Conservation (phyloP, 2,797 vertebrate genomes). For the Tenualosa ilisha region DNA sequence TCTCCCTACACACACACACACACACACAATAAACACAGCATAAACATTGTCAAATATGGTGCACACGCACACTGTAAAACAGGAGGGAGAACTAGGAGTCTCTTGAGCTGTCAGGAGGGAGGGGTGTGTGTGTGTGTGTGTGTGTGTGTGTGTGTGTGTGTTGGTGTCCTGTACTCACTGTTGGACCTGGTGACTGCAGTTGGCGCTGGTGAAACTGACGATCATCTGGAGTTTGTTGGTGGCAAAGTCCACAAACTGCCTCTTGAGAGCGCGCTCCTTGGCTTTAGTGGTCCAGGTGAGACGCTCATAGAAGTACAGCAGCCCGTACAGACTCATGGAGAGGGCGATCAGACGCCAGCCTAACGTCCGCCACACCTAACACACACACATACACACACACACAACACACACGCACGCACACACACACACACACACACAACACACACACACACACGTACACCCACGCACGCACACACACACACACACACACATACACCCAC, state of each 20-base stretch:
- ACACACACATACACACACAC: conserved; percentile 33
- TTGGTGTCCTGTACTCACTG: conserved; percentile 80
- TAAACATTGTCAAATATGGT: no score
- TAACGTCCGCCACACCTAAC: conserved; percentile 86
- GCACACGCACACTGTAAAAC: no score
- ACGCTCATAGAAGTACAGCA: conserved; percentile 90
- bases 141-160: background rate
- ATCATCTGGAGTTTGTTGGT: conserved; percentile 93
- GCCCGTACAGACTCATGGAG: conserved; percentile 84
- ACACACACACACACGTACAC: no score
- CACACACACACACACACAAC: background rate
- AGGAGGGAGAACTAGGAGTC: no score
- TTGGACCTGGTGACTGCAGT: conserved; percentile 97
- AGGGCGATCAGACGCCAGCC: conserved; percentile 91
- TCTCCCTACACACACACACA: conserved; percentile 82
- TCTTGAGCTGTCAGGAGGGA: no score
- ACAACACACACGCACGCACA: background rate
- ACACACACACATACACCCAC: background rate
- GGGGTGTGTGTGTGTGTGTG: background rate
- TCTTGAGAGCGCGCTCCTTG: conserved; percentile 90
- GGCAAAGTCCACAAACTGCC: conserved; percentile 95
- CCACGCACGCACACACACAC: background rate
- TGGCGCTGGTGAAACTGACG: conserved; percentile 91
- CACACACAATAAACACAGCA: conserved; percentile 11
- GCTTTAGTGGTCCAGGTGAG: conserved; percentile 94